Percentiles rank a stretch among this genome's conserved stretches.
Conservation (phyloP, 2,113 vertebrate genomes). For the Ochotona curzoniae region DNA sequence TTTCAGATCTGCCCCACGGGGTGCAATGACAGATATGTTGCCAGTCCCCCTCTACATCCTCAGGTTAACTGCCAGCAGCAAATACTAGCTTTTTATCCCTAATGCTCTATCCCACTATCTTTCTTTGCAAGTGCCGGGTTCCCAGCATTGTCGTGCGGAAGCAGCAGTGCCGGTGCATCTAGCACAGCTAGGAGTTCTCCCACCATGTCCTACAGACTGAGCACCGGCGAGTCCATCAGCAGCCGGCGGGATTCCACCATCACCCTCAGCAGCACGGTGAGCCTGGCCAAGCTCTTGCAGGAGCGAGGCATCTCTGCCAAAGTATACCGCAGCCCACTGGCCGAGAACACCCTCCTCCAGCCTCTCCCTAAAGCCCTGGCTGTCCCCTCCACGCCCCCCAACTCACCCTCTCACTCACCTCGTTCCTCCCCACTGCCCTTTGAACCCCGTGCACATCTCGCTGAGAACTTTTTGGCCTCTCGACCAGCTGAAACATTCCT, state of each 20-base stretch:
- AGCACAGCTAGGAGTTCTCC: constrained; percentile 89
- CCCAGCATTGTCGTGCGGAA: constrained; percentile 78
- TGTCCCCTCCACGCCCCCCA: constrained; percentile 89
- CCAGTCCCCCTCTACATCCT: neutral
- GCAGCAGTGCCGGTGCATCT: constrained; percentile 87
- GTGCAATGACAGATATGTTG: neutral
- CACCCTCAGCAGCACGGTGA: constrained; percentile 87
- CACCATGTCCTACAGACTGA: constrained; percentile 90
- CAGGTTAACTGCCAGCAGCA: neutral
- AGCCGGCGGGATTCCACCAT: constrained; percentile 86
- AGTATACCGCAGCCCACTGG: constrained; percentile 85
- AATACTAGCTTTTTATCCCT: constrained; percentile 3
- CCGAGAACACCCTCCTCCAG: constrained; percentile 76
- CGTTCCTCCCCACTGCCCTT: constrained; percentile 88
- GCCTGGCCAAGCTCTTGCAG: constrained; percentile 93
- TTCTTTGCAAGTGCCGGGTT: constrained; percentile 81
- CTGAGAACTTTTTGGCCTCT: constrained; percentile 96
- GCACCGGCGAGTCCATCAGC: constrained; percentile 91
- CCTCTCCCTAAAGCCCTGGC: constrained; percentile 75
- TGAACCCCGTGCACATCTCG: constrained; percentile 85
- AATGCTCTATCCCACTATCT: neutral
- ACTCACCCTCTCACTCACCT: constrained; percentile 87
- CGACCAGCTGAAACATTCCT: constrained; percentile 97
- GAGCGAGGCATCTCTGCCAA: constrained; percentile 97
- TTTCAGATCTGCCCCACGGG: neutral